Percentiles rank a stretch among this genome's conserved stretches.
phyloP scores from a whole-genome alignment of 1,140 invertebrate species.

The Patella vulgata region DNA sequence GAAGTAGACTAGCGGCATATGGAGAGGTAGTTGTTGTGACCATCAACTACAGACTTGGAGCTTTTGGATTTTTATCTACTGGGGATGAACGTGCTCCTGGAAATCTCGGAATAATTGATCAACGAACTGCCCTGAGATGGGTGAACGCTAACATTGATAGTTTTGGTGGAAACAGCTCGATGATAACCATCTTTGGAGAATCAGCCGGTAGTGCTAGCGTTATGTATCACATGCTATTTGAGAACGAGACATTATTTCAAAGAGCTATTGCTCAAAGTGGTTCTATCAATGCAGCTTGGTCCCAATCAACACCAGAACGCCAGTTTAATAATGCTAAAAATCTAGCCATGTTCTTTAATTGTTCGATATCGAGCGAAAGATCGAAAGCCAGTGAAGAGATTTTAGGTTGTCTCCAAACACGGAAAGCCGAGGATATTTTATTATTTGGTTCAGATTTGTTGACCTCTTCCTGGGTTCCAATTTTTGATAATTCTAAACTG shows the following conservation, averaged over 20 bases:
- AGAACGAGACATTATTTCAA: slow-evolving; percentile 83
- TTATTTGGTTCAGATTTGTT: too few relatives aligned
- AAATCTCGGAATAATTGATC: slow-evolving; percentile 75
- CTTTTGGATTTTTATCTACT: slow-evolving; percentile 82
- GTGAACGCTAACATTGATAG: slow-evolving; percentile 82
- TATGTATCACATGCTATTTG: slow-evolving; percentile 85
- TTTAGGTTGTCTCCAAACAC: slow-evolving; percentile 15
- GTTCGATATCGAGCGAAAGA: background rate
- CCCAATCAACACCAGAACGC: slow-evolving; percentile 71
- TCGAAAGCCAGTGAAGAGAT: too few relatives aligned
- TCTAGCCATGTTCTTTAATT: slow-evolving; percentile 9
- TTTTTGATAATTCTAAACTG: background rate
- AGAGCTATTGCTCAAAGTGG: slow-evolving; percentile 74
- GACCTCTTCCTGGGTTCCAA: too few relatives aligned
- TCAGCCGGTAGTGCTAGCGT: slow-evolving; percentile 79
- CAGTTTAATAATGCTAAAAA: slow-evolving; percentile 7
- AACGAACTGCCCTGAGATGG: slow-evolving; percentile 90
- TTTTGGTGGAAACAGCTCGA: slow-evolving; percentile 88
- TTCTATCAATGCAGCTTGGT: slow-evolving; percentile 82
- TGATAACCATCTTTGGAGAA: slow-evolving; percentile 90
- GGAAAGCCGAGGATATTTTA: too few relatives aligned
- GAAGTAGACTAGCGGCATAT: slow-evolving; percentile 75
- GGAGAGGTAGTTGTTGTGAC: slow-evolving; percentile 83
- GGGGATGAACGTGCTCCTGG: slow-evolving; percentile 39
- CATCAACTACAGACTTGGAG: slow-evolving; percentile 80